Conservation (phyloP, 2,888 invertebrate species). For the Tryphoninae sp. region DNA sequence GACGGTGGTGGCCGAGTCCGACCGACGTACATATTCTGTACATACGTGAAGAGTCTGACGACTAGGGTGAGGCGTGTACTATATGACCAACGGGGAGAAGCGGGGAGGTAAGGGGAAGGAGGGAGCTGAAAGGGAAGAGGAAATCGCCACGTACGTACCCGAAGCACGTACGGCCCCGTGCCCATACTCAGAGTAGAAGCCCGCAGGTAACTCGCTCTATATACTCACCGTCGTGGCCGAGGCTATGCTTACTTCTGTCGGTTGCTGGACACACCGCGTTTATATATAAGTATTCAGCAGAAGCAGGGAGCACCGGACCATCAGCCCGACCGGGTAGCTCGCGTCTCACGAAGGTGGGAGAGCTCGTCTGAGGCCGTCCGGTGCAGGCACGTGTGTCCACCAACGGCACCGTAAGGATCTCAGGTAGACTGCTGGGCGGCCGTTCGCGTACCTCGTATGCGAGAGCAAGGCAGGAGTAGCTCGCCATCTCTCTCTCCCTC, state of each 20-base stretch:
- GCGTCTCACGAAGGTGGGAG: constrained; percentile 66
- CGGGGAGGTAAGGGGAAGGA: constrained; percentile 38
- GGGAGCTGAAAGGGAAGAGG: constrained; percentile 67
- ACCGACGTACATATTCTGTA: constrained; percentile 20
- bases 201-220: constrained; percentile 67
- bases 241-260: constrained; percentile 56
- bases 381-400: constrained; percentile 74
- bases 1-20: constrained; percentile 51
- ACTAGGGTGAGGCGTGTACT: constrained; percentile 35
- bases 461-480: constrained; percentile 40
- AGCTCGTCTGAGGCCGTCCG: constrained; percentile 66
- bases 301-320: constrained; percentile 49
- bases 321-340: constrained; percentile 41
- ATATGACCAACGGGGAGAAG: constrained; percentile 40
- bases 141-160: constrained; percentile 78
- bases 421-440: constrained; percentile 80
- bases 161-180: constrained; percentile 80
- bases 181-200: constrained; percentile 77
- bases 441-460: constrained; percentile 61
- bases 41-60: constrained; percentile 5
- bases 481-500: constrained; percentile 15
- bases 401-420: constrained; percentile 67
- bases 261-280: constrained; percentile 55
- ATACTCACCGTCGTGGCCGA: constrained; percentile 59
- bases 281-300: constrained; percentile 57